phyloP scores from a whole-genome alignment of 2,888 invertebrate genomes.

The Euplexia lucipara region DNA sequence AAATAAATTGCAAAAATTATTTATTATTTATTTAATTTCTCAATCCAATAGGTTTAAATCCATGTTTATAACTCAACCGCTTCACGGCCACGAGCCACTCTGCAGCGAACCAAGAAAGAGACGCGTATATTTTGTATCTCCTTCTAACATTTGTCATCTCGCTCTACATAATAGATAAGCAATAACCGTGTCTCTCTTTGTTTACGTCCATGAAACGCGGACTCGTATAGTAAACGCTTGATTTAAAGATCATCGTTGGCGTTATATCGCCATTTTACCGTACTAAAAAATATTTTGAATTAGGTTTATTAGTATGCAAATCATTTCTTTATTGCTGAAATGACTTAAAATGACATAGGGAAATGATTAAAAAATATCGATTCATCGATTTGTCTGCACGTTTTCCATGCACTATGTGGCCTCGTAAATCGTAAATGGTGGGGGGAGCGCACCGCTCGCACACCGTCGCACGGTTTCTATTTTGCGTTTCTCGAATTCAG shows the following conservation, averaged over 20 bases:
- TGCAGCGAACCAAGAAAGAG: slow-evolving; percentile 72
- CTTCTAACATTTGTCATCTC: slow-evolving; percentile 72
- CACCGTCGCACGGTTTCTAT: slow-evolving; percentile 88
- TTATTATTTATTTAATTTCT: slow-evolving; percentile 54
- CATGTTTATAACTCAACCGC: slow-evolving; percentile 63
- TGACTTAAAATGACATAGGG: slow-evolving; percentile 11
- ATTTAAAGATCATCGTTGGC: slow-evolving; percentile 64
- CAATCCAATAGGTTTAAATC: slow-evolving; percentile 48
- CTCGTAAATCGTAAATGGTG: slow-evolving; percentile 87
- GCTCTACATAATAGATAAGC: slow-evolving; percentile 76
- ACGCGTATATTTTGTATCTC: slow-evolving; percentile 71
- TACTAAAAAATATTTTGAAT: background rate
- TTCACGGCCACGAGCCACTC: slow-evolving; percentile 65
- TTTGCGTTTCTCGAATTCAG: slow-evolving; percentile 90
- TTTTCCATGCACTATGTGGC: slow-evolving; percentile 85
- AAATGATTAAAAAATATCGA: slow-evolving; percentile 62
- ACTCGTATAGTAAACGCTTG: slow-evolving; percentile 76
- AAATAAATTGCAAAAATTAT: slow-evolving; percentile 20
- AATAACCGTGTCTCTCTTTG: slow-evolving; percentile 83
- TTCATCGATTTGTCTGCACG: slow-evolving; percentile 76
- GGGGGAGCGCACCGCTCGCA: slow-evolving; percentile 83
- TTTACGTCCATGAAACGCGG: slow-evolving; percentile 86
- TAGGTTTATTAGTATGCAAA: slow-evolving; percentile 1
- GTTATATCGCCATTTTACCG: slow-evolving; percentile 7
- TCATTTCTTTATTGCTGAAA: slow-evolving; percentile 1